Base-by-base conservation (phyloP, 2,888 invertebrate species). In the Himalopsyche japonica region DNA sequence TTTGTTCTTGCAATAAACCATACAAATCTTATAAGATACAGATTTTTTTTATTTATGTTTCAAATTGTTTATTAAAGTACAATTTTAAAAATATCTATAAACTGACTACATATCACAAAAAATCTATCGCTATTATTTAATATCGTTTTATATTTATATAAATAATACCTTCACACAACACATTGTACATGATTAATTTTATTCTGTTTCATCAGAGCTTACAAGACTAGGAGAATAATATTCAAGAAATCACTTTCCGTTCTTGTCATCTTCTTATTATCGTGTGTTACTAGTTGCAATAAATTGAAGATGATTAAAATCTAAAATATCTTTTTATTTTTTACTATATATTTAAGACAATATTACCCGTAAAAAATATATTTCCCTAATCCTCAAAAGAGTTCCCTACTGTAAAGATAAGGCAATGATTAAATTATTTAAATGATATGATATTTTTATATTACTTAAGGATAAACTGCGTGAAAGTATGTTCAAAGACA, bases 231-330 rank as follows among this genome's bases (percentile, higher is more conserved):
- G 37, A 64, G 47, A 79, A 43, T 43, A 43, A 47, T n/a, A 48
- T 70, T n/a, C 27, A 82, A 43, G 20, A 64, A 57, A 57, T 79
- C 47, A 80, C 64, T 80, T 82, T 83, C 48, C 83, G 89, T 92
- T 90, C 90, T 90, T 89, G 89, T 90, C 89, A 84, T 90, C 90
- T 90, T 90, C 88, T 89, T 89, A 89, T 89, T 90, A 91, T 92
- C 91, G 91, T 94, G 94, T 94, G 94, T 91, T 94, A 87, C 92
- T 92, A 92, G 92, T 92, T 92, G 92, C 92, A 92, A 92, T 92
- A 92, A 92, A 92, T 91, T 92, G 84, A 83, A 86, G 79, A 87
- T 84, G 83, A 87, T 81, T 84, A 84, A 82, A 47, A 34, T 77
- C 70, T 70, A 70, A 70, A 70, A 70, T 15, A 30, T 70, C 27